These are phyloP conservation scores for Isaurus tuberculatus DNA, from an alignment of 92 coral and sea anemone genomes.

Conservation along the genomic window DNA sequence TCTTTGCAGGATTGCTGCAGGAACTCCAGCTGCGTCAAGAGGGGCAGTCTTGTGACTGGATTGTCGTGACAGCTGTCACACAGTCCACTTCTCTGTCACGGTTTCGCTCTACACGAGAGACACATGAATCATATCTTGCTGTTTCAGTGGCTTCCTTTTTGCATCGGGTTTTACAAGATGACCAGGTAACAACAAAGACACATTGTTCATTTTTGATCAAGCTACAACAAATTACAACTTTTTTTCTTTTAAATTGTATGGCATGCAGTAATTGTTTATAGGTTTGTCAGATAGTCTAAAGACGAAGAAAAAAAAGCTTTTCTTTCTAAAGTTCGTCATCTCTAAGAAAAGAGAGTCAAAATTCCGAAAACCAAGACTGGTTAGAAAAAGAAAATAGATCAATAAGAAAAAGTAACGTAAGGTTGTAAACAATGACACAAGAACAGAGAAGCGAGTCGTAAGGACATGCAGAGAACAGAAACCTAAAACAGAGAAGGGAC, in stretches of 20 bases:
- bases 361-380: too few relatives aligned
- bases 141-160: slow-evolving; percentile 26
- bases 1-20: slow-evolving; percentile 21
- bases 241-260: too few relatives aligned
- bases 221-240: not conserved
- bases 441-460: not conserved
- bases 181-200: slow-evolving; percentile 9
- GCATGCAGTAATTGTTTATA: too few relatives aligned
- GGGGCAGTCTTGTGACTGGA: slow-evolving; percentile 28
- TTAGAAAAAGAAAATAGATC: too few relatives aligned
- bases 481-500: not conserved
- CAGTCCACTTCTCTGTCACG: slow-evolving; percentile 7
- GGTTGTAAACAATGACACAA: not conserved
- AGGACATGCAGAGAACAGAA: not conserved
- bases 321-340: too few relatives aligned
- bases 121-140: slow-evolving; percentile 14
- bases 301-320: too few relatives aligned
- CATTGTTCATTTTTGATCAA: not conserved
- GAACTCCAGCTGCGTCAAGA: slow-evolving; percentile 34
- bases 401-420: too few relatives aligned
- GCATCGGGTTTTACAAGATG: slow-evolving; percentile 22
- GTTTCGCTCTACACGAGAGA: slow-evolving; percentile 9
- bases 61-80: slow-evolving; percentile 41
- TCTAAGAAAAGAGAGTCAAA: too few relatives aligned
- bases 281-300: too few relatives aligned